phyloP scores from a whole-genome alignment of 2,113 vertebrate genomes.

The Panurus biarmicus region DNA sequence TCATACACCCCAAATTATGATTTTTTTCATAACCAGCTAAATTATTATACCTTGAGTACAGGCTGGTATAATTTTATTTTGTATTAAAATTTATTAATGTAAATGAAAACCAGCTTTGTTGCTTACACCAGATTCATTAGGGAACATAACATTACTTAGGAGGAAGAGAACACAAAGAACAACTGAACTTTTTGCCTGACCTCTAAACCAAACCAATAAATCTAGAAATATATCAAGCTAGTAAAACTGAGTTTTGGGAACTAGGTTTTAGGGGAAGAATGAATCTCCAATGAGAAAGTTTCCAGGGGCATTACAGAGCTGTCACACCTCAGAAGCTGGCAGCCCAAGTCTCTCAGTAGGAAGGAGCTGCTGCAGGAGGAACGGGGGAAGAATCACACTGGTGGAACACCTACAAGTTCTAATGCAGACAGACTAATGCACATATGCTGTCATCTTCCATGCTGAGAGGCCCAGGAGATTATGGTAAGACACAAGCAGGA shows the following conservation, averaged over 20 bases:
- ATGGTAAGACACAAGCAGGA: background rate
- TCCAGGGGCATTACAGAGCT: background rate
- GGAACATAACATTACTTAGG: background rate
- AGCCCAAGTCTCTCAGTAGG: background rate
- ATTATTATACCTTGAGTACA: background rate
- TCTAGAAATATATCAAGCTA: background rate
- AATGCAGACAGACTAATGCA: background rate
- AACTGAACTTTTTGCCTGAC: background rate
- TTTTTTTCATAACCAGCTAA: background rate
- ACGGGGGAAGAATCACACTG: accelerated
- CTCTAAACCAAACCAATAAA: background rate
- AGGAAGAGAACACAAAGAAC: background rate
- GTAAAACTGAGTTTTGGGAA: background rate
- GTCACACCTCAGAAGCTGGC: background rate
- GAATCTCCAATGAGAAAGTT: background rate
- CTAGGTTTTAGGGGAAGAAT: background rate
- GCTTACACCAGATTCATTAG: background rate
- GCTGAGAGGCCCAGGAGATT: background rate
- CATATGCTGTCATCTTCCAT: accelerated
- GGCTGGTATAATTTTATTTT: background rate
- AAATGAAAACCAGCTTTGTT: background rate
- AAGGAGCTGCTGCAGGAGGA: background rate
- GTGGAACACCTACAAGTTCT: background rate
- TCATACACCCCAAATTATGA: background rate
- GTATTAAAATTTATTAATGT: background rate